phyloP scores from a whole-genome alignment of 2,888 invertebrate species.

The Erannis defoliaria region DNA sequence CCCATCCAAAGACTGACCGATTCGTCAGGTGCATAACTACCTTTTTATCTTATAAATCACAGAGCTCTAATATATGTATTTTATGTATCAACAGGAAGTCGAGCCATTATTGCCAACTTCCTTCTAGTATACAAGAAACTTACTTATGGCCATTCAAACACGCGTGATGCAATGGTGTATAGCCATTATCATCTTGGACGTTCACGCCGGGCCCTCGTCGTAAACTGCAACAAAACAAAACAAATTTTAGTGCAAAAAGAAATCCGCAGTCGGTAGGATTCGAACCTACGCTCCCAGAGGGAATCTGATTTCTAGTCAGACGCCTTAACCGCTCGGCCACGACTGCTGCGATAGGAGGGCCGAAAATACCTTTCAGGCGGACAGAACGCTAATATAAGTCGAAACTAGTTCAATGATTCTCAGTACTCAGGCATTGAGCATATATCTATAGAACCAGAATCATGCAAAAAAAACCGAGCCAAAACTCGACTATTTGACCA shows the following conservation, averaged over 20 bases:
- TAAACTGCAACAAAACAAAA: slow-evolving; percentile 88
- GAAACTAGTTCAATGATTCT: not conserved
- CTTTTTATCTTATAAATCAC: too few species aligned
- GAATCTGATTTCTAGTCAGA: slow-evolving; percentile 96
- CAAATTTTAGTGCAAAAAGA: slow-evolving; percentile 46
- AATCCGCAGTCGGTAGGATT: slow-evolving; percentile 93
- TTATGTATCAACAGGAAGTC: too few species aligned
- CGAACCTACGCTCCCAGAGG: slow-evolving; percentile 97
- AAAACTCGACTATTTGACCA: too few species aligned
- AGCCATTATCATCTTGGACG: slow-evolving; percentile 97
- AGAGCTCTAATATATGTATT: too few species aligned
- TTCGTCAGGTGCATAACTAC: too few species aligned
- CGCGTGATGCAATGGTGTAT: slow-evolving; percentile 97
- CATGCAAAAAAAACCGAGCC: too few species aligned
- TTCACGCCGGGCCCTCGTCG: slow-evolving; percentile 96
- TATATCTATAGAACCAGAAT: too few species aligned
- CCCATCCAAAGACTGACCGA: too few species aligned
- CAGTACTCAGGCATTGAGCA: too few species aligned
- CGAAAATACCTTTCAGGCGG: slow-evolving; percentile 51
- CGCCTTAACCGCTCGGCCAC: slow-evolving; percentile 96
- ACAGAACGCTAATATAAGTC: not conserved
- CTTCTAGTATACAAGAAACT: slow-evolving; percentile 57
- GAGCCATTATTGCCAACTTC: not conserved
- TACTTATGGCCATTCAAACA: slow-evolving; percentile 97
- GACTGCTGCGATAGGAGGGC: slow-evolving; percentile 81